A percentile compares a stretch with the other conserved stretches of the same genome.
Evolutionary conservation across 2,797 vertebrate species (phyloP).

Genomic region (Gorsachius magnificus): DNA sequence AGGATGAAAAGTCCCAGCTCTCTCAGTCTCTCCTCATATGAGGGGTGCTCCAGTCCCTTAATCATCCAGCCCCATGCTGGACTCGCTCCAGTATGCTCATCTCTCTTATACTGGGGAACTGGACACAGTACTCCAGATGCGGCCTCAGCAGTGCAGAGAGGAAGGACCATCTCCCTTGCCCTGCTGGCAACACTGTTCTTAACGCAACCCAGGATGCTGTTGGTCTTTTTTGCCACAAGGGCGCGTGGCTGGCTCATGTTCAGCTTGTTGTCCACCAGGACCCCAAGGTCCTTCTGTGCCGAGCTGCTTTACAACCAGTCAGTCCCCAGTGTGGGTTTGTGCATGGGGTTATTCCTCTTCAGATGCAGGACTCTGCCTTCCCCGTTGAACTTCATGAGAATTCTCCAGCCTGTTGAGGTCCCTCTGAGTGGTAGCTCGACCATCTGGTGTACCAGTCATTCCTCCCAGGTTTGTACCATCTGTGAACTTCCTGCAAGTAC

Average conservation of each 20-base stretch:
- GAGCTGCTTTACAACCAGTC: neutral
- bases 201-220: neutral
- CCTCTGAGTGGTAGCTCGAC: neutral
- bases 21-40: neutral
- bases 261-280: neutral
- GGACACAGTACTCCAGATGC: neutral
- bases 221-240: neutral
- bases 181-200: neutral
- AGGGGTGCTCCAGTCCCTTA: neutral
- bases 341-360: neutral
- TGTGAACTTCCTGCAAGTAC: neutral
- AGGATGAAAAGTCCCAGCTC: neutral
- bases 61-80: neutral
- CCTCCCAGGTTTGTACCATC: neutral
- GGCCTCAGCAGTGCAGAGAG: neutral
- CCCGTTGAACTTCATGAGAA: neutral
- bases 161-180: neutral
- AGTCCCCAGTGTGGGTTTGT: neutral
- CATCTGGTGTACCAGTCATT: neutral
- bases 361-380: neutral
- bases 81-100: neutral
- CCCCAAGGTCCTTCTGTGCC: neutral
- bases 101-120: neutral
- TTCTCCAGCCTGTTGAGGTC: neutral
- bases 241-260: neutral